Evolutionary conservation across 1,140 invertebrate genomes (phyloP), one percentile per base, ranked within the genome.

Genomic region (Zaprionus gabonicus): DNA sequence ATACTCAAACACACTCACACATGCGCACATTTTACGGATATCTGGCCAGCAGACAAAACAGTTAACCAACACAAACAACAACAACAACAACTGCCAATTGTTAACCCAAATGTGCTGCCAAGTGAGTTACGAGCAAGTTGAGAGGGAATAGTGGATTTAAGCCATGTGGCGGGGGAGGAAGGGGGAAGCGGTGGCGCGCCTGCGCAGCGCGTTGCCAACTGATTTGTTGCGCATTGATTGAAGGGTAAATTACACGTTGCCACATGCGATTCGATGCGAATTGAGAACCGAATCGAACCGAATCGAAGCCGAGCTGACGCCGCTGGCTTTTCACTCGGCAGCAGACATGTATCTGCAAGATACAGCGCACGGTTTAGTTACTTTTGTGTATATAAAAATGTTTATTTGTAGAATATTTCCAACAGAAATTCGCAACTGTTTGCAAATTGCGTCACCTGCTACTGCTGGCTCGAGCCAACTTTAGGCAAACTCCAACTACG

Each of bases 31-130:
- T 51, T 70, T 62, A 60, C 65, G 27, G 20, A 81, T 74, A 80
- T 82, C 70, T 85, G 81, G 81, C 64, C 78, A 60, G 78, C 75
- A 78, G 49, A 65, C 76, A 85, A 80, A 82, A 86, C 83, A 87
- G 80, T 86, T 86, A 86, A 86, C 83, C 84, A 72, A 72, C 69
- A 76, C 69, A n/a, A 44, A 46, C 41, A 46, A 17, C 41, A 46
- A 46, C 41, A 44, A 44, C 41, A n/a, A 7, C 41, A 71, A 66
- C 55, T 72, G 72, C 74, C 74, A 88, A 87, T 84, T 87, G 84
- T 85, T 88, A 88, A 88, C 84, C 84, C 85, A 88, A 90, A 90
- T 88, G 85, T 88, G 84, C 84, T 88, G 85, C 85, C 84, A 88
- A 85, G 58, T 88, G 84, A 84, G 80, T 73, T 70, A 71, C 63